These are phyloP conservation scores for Equus quagga DNA, from an alignment of 2,113 vertebrate species.

Conservation along the genomic window DNA sequence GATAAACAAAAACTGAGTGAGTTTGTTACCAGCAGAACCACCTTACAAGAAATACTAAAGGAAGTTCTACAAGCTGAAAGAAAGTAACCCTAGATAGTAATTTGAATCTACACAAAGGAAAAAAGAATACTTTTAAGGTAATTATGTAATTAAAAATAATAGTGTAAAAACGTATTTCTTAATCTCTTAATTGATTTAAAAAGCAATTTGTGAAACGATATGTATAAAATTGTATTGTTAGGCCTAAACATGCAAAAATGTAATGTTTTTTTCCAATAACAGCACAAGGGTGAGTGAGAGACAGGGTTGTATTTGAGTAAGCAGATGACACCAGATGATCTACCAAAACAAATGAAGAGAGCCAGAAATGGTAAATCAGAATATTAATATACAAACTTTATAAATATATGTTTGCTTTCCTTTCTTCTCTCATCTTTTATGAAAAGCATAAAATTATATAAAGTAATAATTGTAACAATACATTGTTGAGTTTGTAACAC, in stretches of 20 bases:
- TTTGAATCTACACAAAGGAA: background rate
- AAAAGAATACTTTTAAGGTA: background rate
- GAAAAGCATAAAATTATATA: background rate
- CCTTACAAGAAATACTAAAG: background rate
- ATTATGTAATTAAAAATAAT: background rate
- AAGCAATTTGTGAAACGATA: background rate
- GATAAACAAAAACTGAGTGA: background rate
- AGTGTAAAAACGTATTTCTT: background rate
- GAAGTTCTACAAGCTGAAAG: background rate
- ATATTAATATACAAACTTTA: background rate
- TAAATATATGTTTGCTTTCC: background rate
- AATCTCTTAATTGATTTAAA: background rate
- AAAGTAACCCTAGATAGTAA: background rate
- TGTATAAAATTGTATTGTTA: background rate
- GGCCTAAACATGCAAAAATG: background rate
- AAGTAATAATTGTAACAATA: background rate
- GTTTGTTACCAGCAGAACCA: background rate
- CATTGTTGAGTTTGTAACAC: background rate
- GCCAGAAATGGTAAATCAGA: background rate
- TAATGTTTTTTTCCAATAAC: background rate
- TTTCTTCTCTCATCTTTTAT: background rate
- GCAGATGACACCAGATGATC: background rate
- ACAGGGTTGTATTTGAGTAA: background rate
- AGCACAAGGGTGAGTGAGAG: background rate
- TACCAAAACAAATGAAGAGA: background rate